These are phyloP conservation scores for Drosophila pseudotalamancana DNA, from an alignment of 2,888 invertebrate species.

Conservation along the genomic window DNA sequence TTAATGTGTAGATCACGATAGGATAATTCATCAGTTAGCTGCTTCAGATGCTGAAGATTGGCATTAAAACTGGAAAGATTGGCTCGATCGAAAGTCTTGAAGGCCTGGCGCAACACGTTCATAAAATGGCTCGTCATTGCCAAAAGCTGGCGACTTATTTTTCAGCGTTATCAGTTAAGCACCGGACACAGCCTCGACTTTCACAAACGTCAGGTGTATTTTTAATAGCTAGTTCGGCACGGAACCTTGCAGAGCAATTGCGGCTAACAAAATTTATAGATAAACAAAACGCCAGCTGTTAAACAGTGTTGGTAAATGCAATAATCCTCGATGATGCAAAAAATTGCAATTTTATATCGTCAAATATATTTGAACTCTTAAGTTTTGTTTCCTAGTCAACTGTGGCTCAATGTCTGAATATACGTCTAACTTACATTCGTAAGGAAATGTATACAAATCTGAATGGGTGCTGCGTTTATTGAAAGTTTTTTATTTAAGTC, in stretches of 20 bases:
- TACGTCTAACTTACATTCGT: neutral
- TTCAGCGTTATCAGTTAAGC: constrained; percentile 19
- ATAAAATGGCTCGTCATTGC: constrained; percentile 87
- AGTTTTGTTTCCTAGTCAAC: no score
- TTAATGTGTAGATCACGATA: constrained; percentile 89
- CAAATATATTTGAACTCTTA: no score
- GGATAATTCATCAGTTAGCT: constrained; percentile 88
- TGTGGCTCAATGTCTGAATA: no score
- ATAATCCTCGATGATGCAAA: no score
- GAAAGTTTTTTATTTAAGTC: constrained; percentile 14
- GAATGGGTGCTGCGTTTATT: neutral
- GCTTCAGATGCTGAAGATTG: constrained; percentile 88
- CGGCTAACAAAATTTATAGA: constrained; percentile 22
- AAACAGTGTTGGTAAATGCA: constrained; percentile 29
- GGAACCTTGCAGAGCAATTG: constrained; percentile 6
- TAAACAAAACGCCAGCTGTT: constrained; percentile 55
- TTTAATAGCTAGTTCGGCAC: constrained; percentile 5
- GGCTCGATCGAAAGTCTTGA: constrained; percentile 88
- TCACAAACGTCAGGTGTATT: constrained; percentile 41
- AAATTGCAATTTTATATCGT: no score
- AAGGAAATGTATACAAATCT: neutral
- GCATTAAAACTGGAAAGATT: constrained; percentile 86
- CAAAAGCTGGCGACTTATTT: constrained; percentile 6
- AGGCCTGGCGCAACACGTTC: constrained; percentile 89
- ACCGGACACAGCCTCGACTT: constrained; percentile 1